phyloP scores from a whole-genome alignment of 37 sponge, comb jelly and placozoan species.

The Geodia barretti region DNA sequence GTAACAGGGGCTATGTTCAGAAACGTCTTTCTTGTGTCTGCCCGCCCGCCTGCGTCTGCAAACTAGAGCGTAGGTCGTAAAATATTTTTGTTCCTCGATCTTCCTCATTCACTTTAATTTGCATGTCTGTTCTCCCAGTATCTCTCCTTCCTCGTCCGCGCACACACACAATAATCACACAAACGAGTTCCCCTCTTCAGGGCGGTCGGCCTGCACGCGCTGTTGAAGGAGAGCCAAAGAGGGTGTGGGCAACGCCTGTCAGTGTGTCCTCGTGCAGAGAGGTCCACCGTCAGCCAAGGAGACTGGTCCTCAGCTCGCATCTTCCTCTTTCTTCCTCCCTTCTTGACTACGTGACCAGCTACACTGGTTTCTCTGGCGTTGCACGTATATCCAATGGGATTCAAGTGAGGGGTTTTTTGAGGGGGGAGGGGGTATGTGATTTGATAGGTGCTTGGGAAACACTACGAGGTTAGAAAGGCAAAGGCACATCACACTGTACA shows the following conservation, averaged over 20 bases:
- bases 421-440: background rate
- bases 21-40: background rate
- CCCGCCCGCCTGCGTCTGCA: background rate
- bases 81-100: background rate
- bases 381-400: constrained; percentile 4
- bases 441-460: no score
- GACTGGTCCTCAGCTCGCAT: constrained; percentile 18
- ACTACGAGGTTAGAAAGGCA: no score
- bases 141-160: background rate
- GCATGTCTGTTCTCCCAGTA: background rate
- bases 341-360: constrained; percentile 3
- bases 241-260: background rate
- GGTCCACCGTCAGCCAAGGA: constrained; percentile 23
- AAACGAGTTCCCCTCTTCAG: no score
- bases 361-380: constrained; percentile 4
- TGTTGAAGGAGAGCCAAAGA: constrained; percentile 12
- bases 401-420: constrained; percentile 51
- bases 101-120: background rate
- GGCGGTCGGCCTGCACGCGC: no score
- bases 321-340: constrained; percentile 18
- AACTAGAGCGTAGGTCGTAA: no score
- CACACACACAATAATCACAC: no score
- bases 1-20: no score
- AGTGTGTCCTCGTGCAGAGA: constrained; percentile 21
- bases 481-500: no score